A percentile compares a stretch with the other conserved stretches of the same genome.
Evolutionary conservation across 2,888 invertebrate genomes (phyloP).

Genomic region (Galerucella calmariensis): DNA sequence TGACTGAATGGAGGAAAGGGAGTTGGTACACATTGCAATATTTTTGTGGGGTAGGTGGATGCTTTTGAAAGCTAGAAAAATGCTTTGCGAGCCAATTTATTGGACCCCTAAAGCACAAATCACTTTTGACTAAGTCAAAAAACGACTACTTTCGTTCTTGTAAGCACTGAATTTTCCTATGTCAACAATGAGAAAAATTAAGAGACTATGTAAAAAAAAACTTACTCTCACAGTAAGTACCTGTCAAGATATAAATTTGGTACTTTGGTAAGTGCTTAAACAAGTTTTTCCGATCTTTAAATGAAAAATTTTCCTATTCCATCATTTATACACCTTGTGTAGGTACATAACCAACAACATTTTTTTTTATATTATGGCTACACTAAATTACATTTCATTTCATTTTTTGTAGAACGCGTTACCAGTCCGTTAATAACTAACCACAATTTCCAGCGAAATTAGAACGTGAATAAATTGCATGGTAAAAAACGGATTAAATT

Average conservation of each 20-base stretch:
- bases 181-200: too few species aligned
- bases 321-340: too few species aligned
- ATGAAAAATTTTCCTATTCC: too few species aligned
- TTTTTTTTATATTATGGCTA: neutral
- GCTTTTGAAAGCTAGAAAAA: too few species aligned
- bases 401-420: neutral
- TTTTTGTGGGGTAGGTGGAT: too few species aligned
- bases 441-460: neutral
- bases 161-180: neutral
- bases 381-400: neutral
- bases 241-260: too few species aligned
- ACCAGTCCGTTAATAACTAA: neutral
- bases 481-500: neutral
- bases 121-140: conserved; percentile 41
- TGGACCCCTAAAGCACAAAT: conserved; percentile 40
- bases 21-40: too few species aligned
- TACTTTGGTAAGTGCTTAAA: too few species aligned
- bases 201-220: too few species aligned
- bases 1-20: too few species aligned
- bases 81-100: neutral
- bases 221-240: too few species aligned
- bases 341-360: neutral
- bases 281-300: too few species aligned
- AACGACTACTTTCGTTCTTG: conserved; percentile 43
- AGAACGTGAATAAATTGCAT: neutral